phyloP scores from a whole-genome alignment of 2,113 vertebrate genomes.

The Siniperca chuatsi region DNA sequence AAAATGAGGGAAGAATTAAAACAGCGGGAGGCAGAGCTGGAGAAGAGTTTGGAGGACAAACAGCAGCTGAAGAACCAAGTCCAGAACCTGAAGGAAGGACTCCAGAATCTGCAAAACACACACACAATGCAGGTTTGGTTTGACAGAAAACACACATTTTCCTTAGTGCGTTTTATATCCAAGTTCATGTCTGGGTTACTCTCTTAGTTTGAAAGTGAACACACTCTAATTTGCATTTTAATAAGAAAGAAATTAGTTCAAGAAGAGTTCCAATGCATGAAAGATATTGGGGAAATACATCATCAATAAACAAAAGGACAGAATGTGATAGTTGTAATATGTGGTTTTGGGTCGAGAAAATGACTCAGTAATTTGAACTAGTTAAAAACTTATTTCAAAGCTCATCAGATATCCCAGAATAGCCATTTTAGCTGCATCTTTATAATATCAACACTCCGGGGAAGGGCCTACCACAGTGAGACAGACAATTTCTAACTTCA shows the following conservation, averaged over 20 bases:
- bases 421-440: conserved; percentile 23
- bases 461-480: conserved; percentile 4
- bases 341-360: conserved; percentile 19
- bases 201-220: conserved; percentile 19
- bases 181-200: conserved; percentile 28
- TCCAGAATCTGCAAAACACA: conserved; percentile 80
- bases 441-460: conserved; percentile 22
- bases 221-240: conserved; percentile 55
- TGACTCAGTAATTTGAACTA: conserved; percentile 21
- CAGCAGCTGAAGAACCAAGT: conserved; percentile 90
- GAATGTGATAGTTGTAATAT: not conserved
- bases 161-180: not conserved
- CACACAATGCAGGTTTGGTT: conserved; percentile 77
- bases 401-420: conserved; percentile 32
- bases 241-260: conserved; percentile 66
- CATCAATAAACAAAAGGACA: conserved; percentile 42
- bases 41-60: conserved; percentile 92
- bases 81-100: conserved; percentile 91
- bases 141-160: not conserved
- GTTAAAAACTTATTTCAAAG: conserved; percentile 12
- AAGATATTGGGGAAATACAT: conserved; percentile 38
- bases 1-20: conserved; percentile 95
- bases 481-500: conserved; percentile 27
- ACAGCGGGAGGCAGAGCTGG: conserved; percentile 90
- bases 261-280: conserved; percentile 35